These are phyloP conservation scores for Tetragonula carbonaria DNA, from an alignment of 2,888 invertebrate genomes.

Conservation along the genomic window DNA sequence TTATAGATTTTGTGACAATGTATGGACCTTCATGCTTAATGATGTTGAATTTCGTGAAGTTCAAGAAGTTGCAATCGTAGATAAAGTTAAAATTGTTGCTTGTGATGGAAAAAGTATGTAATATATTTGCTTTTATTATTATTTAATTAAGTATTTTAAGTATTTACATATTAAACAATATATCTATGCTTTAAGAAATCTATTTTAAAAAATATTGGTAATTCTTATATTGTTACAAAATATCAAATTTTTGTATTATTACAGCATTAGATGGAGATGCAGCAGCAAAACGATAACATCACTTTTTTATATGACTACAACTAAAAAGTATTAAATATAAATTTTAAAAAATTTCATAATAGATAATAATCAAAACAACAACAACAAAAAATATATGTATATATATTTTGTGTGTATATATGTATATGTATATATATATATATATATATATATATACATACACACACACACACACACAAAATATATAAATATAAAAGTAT, in stretches of 20 bases:
- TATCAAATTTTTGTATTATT: constrained; percentile 44
- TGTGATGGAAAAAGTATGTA: constrained; percentile 97
- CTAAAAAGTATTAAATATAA: constrained; percentile 43
- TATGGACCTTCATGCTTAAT: constrained; percentile 99
- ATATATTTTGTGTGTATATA: constrained; percentile 28
- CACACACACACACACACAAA: too few relatives aligned
- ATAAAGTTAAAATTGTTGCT: constrained; percentile 98
- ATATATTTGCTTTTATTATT: background rate
- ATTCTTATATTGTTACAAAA: background rate
- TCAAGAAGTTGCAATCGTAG: constrained; percentile 95
- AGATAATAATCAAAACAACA: constrained; percentile 39
- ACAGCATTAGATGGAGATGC: constrained; percentile 79
- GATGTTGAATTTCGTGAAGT: constrained; percentile 99
- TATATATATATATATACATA: too few relatives aligned
- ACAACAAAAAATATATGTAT: constrained; percentile 13
- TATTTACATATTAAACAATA: background rate
- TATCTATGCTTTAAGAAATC: background rate
- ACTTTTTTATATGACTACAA: constrained; percentile 23
- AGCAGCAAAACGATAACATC: constrained; percentile 79
- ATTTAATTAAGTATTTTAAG: background rate
- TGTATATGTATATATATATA: too few relatives aligned
- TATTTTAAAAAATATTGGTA: constrained; percentile 12
- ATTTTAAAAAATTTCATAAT: constrained; percentile 40
- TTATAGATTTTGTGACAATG: constrained; percentile 99
- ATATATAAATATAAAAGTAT: too few relatives aligned